Evolutionary conservation across 2,888 invertebrate species (phyloP), one percentile per base, ranked within the genome.

Genomic region (Hyles lineata): DNA sequence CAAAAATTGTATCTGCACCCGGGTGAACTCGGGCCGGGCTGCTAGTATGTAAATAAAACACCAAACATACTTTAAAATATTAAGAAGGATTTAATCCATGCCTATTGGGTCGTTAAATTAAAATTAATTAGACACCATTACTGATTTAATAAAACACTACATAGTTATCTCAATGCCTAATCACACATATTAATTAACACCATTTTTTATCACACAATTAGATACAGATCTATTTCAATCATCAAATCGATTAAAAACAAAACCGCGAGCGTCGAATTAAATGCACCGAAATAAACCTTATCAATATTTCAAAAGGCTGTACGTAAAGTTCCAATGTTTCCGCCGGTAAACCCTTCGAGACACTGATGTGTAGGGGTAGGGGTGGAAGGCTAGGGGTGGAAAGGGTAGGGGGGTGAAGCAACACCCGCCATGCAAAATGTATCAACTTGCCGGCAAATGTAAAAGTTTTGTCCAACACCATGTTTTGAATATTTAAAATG

Each of bases 231-330:
- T 35, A 35, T 2, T 43, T 43, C 11, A 2, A 43, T 11, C 43
- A 11, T 43, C 43, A 15, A 43, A 67, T 43, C 23, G 17, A 43
- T 25, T 17, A 50, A 21, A 63, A 62, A 32, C 8, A 35, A n/a
- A n/a, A 32, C 63, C 11, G 21, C 25, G 21, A 63, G 43, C 21
- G 35, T 43, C 3, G 63, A 63, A 62, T 62, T 62, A 62, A 63
- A 21, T 55, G 58, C 58, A n/a, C 62, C 72, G 17, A 62, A 61
- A 71, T 59, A 43, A 61, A 29, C 19, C n/a, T 70, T 63, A 72
- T 63, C 72, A 63, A 72, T 63, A 72, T 72, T 72, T 72, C 72
- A 72, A 63, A 63, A 21, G 63, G 55, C 8, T 55, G 50, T 55
- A 55, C 29, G 29, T 19, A 55, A 71, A 71, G 62, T 67, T 67